Evolutionary conservation across 2,113 vertebrate species (phyloP), one percentile per base, ranked within the genome.

Genomic region (Pao palembangensis): DNA sequence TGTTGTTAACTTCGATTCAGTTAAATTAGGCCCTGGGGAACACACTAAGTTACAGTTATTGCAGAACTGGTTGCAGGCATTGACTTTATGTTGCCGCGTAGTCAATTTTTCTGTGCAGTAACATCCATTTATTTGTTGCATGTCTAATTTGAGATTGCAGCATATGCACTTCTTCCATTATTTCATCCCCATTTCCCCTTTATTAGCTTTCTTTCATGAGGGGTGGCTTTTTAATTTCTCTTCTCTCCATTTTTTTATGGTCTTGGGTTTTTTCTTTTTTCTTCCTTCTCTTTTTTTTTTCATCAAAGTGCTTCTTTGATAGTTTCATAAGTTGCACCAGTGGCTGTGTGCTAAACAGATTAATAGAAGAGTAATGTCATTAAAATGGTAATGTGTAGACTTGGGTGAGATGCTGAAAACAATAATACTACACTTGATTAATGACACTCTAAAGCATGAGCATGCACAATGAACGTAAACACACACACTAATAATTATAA

Each of bases 331-430:
- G 82, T 87, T 87, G 79, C 77, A 83, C 78, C 78, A 69, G 71
- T 81, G 85, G 79, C 80, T 82, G 71, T 77, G 80, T 67, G 73
- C 75, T 82, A 77, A 81, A 82, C 83, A 88, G 83, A 88, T 88
- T 87, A 87, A 88, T 87, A 88, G 85, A 67, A 73, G 68, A 76
- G 82, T 84, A 86, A 88, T 86, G 82, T 64, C 85, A 87, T 88
- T 86, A 88, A 88, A 88, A 88, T 88, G 87, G 80, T 87, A 88
- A 88, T 88, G 71, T 75, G 76, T 79, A 73, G 85, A 79, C 85
- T 85, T 83, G 83, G 79, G 76, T 72, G 67, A 87, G 83, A 87
- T 85, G 85, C 83, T 85, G 80, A 87, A 83, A 87, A 87, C 85
- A 87, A 87, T 85, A 88, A 88, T 86, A 85, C 82, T 83, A 69